Evolutionary conservation across 2,797 vertebrate species (phyloP).

Genomic region (Sebastolobus altivelis): DNA sequence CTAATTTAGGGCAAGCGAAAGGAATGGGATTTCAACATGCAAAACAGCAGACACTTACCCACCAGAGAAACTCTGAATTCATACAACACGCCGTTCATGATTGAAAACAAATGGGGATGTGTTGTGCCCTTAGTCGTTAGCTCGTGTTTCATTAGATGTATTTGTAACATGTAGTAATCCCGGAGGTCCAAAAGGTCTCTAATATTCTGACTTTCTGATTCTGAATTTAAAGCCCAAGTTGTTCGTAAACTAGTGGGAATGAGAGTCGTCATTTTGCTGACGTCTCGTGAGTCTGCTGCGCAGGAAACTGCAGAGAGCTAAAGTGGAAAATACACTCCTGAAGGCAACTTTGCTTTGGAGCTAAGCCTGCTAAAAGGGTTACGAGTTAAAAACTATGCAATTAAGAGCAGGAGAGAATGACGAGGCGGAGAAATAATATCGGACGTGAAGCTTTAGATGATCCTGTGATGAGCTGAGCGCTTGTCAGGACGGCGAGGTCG

Average conservation of each 20-base stretch:
- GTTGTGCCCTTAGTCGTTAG: not conserved
- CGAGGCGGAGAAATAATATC: constrained; percentile 56
- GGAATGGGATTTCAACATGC: constrained; percentile 72
- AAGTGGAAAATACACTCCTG: constrained; percentile 25
- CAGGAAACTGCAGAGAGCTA: not conserved
- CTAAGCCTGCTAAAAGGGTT: constrained; percentile 3
- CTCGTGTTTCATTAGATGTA: constrained; percentile 1
- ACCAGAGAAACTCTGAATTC: constrained; percentile 35
- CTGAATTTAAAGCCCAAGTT: not conserved
- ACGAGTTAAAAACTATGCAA: constrained; percentile 27
- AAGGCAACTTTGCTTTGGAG: constrained; percentile 20
- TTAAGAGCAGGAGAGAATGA: constrained; percentile 16
- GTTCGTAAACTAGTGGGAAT: not conserved
- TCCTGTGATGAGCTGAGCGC: constrained; percentile 73
- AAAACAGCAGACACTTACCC: constrained; percentile 49
- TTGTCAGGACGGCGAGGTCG: constrained; percentile 78
- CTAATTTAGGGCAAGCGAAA: constrained; percentile 75
- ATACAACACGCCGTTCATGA: constrained; percentile 43
- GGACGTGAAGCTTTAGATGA: constrained; percentile 66
- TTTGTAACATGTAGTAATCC: not conserved
- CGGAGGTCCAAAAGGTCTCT: not conserved
- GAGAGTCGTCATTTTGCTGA: not conserved
- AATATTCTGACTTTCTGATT: not conserved
- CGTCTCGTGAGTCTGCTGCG: not conserved
- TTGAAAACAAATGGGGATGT: constrained; percentile 59